Percentiles rank a stretch among this genome's conserved stretches.
Evolutionary conservation across 2,888 invertebrate genomes (phyloP).

Genomic region (Beris chalybata): DNA sequence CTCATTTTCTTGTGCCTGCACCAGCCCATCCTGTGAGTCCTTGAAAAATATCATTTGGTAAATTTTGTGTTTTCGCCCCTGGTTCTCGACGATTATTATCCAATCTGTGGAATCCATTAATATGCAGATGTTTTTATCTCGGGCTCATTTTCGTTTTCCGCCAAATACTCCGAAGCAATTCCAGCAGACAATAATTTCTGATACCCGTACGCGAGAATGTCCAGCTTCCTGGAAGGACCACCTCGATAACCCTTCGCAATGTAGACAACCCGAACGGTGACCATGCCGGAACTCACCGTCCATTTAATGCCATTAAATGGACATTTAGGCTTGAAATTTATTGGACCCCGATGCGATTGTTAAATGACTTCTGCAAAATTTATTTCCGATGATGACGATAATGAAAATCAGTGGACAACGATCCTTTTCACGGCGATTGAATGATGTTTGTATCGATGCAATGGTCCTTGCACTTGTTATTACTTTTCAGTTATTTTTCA

Average conservation of each 20-base stretch:
- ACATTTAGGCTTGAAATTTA: conserved; percentile 44
- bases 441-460: neutral
- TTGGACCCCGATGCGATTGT: conserved; percentile 41
- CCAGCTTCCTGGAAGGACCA: conserved; percentile 5
- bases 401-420: neutral
- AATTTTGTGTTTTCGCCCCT: too few species aligned
- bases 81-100: too few species aligned
- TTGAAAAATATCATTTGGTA: too few species aligned
- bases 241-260: conserved; percentile 1
- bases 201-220: neutral
- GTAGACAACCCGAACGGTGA: conserved; percentile 7
- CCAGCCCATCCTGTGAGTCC: too few species aligned
- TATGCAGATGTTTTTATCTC: too few species aligned
- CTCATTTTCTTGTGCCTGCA: too few species aligned
- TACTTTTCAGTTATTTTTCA: neutral
- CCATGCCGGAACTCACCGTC: conserved; percentile 24
- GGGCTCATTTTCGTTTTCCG: too few species aligned
- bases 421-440: neutral
- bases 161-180: too few species aligned
- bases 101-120: too few species aligned
- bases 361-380: conserved; percentile 44
- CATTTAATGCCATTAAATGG: conserved; percentile 42
- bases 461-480: neutral
- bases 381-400: conserved; percentile 36
- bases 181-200: too few species aligned